Evolutionary conservation across 1,140 invertebrate genomes (phyloP).

Genomic region (Oryzaephilus surinamensis): DNA sequence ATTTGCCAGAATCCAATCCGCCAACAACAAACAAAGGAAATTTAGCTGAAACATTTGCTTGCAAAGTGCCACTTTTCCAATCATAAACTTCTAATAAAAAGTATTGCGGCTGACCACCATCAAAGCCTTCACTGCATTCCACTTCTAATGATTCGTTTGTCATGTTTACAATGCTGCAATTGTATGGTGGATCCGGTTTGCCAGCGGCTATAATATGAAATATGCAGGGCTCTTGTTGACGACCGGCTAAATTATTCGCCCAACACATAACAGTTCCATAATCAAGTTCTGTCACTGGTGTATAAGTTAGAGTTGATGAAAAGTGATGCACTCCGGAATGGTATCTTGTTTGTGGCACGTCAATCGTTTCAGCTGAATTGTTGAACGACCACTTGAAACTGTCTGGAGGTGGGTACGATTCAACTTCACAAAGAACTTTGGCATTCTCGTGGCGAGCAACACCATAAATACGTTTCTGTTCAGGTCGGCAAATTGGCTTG

Average conservation of each 20-base stretch:
- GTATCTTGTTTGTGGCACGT: conserved; percentile 54
- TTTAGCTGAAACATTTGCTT: conserved; percentile 56
- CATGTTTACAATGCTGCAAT: conserved; percentile 69
- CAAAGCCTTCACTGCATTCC: conserved; percentile 68
- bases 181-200: conserved; percentile 68
- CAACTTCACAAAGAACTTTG: conserved; percentile 71
- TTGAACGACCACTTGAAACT: conserved; percentile 85
- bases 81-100: conserved; percentile 57
- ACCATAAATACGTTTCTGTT: conserved; percentile 71
- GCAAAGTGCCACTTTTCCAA: conserved; percentile 48
- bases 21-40: conserved; percentile 56
- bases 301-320: conserved; percentile 65
- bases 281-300: conserved; percentile 65
- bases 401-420: conserved; percentile 72
- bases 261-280: conserved; percentile 59
- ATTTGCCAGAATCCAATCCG: conserved; percentile 55
- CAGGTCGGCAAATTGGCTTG: conserved; percentile 69
- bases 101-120: conserved; percentile 58
- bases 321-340: conserved; percentile 48
- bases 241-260: conserved; percentile 53
- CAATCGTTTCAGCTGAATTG: conserved; percentile 69
- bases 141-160: conserved; percentile 64
- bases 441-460: conserved; percentile 74
- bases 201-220: conserved; percentile 65
- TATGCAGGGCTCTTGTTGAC: conserved; percentile 57